Conservation (phyloP, 2,113 vertebrate genomes). For the Trichomycterus rosablanca region DNA sequence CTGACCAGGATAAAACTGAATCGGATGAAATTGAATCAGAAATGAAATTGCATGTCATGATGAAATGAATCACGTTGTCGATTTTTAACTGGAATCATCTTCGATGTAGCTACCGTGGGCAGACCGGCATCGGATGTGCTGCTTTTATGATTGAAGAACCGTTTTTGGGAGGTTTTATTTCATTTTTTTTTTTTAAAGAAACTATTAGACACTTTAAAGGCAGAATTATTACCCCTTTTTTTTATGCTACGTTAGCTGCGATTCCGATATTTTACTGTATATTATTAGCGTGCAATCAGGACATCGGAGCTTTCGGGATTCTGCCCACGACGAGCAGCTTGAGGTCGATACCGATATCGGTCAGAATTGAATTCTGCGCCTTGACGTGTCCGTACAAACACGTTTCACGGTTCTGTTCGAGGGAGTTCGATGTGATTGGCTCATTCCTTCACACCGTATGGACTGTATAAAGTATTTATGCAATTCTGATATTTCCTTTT, state of each 20-base stretch:
- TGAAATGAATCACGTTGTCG: no score
- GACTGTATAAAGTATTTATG: slow-evolving; percentile 99
- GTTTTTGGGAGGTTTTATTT: slow-evolving; percentile 27
- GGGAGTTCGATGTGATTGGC: no score
- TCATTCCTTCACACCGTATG: slow-evolving; percentile 77
- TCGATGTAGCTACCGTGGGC: slow-evolving; percentile 77
- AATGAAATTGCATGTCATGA: no score
- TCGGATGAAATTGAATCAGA: no score
- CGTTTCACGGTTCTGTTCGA: slow-evolving; percentile 81
- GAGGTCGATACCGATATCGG: slow-evolving; percentile 73
- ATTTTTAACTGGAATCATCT: no score
- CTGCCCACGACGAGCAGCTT: slow-evolving; percentile 58
- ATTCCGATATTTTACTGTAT: slow-evolving; percentile 63
- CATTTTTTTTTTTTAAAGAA: no score
- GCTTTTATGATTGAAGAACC: slow-evolving; percentile 50
- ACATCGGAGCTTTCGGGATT: slow-evolving; percentile 63
- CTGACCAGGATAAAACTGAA: no score
- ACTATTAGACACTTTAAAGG: slow-evolving; percentile 33
- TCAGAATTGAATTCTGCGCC: slow-evolving; percentile 91
- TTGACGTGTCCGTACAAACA: slow-evolving; percentile 79
- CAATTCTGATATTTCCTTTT: slow-evolving; percentile 90
- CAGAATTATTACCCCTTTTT: slow-evolving; percentile 39
- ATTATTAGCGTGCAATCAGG: slow-evolving; percentile 71
- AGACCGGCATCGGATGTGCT: slow-evolving; percentile 55
- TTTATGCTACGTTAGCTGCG: slow-evolving; percentile 53